Conservation (phyloP, 2,888 invertebrate species). For the Ichneumoninae sp. region DNA sequence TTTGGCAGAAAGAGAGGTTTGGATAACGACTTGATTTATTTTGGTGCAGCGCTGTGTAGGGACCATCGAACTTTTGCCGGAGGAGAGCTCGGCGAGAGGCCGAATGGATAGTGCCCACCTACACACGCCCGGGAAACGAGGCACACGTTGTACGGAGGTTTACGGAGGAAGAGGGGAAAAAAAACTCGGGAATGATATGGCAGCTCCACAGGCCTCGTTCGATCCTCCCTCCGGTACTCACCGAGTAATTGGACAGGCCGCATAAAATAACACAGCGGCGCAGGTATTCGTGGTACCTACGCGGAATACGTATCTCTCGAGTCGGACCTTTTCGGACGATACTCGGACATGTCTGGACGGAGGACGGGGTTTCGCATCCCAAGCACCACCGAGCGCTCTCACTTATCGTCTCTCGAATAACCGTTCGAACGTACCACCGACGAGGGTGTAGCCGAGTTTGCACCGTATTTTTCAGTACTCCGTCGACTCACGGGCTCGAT, state of each 20-base stretch:
- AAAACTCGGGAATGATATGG: constrained; percentile 58
- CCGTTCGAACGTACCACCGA: neutral
- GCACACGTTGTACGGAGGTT: neutral
- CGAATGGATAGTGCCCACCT: neutral
- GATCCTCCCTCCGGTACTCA: constrained; percentile 67
- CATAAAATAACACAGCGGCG: constrained; percentile 66
- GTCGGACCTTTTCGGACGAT: constrained; percentile 27
- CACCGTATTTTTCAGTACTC: constrained; percentile 10
- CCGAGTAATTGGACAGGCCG: constrained; percentile 68
- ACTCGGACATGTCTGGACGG: constrained; percentile 33
- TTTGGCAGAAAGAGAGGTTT: neutral
- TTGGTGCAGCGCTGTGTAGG: constrained; percentile 47
- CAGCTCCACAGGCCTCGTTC: constrained; percentile 62
- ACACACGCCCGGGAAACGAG: constrained; percentile 24
- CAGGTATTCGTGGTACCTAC: neutral
- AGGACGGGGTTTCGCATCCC: constrained; percentile 5
- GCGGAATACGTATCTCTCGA: constrained; percentile 12
- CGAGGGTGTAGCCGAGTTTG: neutral
- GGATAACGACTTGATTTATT: constrained; percentile 57
- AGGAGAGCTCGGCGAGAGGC: constrained; percentile 12
- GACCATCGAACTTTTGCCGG: constrained; percentile 53
- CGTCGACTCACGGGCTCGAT: neutral
- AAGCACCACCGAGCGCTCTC: constrained; percentile 23
- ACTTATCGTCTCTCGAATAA: constrained; percentile 25
- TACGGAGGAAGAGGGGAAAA: constrained; percentile 15